These are phyloP conservation scores for Corynorhinus townsendii DNA, from an alignment of 2,113 vertebrate genomes.

Conservation along the genomic window DNA sequence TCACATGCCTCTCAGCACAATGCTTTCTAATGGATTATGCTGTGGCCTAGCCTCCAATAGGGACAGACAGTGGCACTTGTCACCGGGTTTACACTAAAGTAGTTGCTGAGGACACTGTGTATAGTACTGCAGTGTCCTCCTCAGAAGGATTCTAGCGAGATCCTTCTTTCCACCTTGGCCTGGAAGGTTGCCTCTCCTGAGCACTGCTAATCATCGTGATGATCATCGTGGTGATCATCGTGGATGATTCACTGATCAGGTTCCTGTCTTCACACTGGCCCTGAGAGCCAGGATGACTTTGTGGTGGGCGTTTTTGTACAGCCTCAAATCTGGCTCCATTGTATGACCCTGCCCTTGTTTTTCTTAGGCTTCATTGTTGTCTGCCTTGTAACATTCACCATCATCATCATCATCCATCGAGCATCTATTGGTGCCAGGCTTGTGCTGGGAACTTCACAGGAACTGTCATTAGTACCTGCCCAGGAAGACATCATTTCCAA, in stretches of 20 bases:
- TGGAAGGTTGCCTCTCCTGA: neutral
- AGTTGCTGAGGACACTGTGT: neutral
- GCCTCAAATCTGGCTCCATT: neutral
- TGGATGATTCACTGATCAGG: neutral
- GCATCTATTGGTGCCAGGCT: neutral
- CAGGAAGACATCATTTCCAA: neutral
- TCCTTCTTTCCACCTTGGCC: neutral
- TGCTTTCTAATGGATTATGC: neutral
- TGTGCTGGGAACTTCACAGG: neutral
- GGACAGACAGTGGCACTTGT: neutral
- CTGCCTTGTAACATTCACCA: neutral
- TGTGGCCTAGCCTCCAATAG: neutral
- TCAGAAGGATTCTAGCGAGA: neutral
- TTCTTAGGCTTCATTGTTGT: neutral
- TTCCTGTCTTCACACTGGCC: neutral
- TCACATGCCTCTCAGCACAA: neutral
- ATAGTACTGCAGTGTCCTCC: neutral
- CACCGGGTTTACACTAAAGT: neutral
- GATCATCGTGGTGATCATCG: rapidly evolving
- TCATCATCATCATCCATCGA: neutral
- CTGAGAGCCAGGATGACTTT: neutral
- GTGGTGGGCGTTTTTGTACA: neutral
- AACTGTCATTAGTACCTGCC: neutral
- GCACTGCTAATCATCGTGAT: too few species aligned
- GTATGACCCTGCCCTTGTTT: neutral